A percentile compares a stretch with the other conserved stretches of the same genome.
Evolutionary conservation across 2,797 vertebrate genomes (phyloP).

Genomic region (Chelon auratus): DNA sequence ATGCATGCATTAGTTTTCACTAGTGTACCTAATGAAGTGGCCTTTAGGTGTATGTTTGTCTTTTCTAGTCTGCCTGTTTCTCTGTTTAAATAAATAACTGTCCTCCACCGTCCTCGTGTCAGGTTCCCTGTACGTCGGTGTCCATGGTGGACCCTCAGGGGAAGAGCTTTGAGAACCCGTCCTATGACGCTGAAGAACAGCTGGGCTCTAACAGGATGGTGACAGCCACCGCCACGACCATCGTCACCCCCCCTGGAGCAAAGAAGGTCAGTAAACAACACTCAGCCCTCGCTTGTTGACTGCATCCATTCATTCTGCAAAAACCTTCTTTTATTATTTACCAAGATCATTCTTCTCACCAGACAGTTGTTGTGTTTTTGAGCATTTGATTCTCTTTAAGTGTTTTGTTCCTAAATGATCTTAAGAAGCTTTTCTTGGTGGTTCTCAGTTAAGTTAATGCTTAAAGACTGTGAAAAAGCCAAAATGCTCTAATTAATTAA

Average conservation of each 20-base stretch:
- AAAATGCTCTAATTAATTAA: too few relatives aligned
- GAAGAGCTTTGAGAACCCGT: conserved; percentile 79
- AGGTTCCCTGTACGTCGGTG: conserved; percentile 68
- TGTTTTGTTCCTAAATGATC: too few relatives aligned
- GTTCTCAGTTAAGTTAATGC: too few relatives aligned
- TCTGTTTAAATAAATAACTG: not conserved
- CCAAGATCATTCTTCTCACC: too few relatives aligned
- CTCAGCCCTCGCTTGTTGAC: not conserved
- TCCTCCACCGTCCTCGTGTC: conserved; percentile 3
- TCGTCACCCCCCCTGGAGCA: conserved; percentile 29
- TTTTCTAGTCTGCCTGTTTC: not conserved
- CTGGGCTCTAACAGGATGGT: not conserved
- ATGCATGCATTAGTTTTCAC: too few relatives aligned
- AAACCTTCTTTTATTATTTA: not conserved
- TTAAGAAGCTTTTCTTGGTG: too few relatives aligned
- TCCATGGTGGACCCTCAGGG: conserved; percentile 32
- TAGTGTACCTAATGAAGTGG: too few relatives aligned
- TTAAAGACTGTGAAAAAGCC: too few relatives aligned
- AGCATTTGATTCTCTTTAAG: too few relatives aligned
- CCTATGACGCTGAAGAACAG: conserved; percentile 51
- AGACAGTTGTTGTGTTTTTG: too few relatives aligned
- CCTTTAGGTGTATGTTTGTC: not conserved
- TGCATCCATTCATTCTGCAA: conserved; percentile 19
- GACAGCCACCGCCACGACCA: conserved; percentile 4
- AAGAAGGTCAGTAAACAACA: conserved; percentile 61